Evolutionary conservation across 2,888 invertebrate species (phyloP).

Genomic region (Cremastinae sp.): DNA sequence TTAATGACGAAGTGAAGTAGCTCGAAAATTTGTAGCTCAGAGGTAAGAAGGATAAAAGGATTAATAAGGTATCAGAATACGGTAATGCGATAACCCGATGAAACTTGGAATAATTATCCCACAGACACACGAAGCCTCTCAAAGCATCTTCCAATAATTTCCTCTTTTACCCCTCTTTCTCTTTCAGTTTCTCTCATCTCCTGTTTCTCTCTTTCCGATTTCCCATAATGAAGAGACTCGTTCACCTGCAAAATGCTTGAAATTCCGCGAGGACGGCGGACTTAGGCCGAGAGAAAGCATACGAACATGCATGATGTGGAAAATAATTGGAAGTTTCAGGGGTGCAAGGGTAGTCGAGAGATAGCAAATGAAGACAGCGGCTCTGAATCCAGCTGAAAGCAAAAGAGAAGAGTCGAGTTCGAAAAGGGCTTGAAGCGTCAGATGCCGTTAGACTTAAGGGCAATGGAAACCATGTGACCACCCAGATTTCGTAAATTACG

Average conservation of each 20-base stretch:
- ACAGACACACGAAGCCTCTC: constrained; percentile 43
- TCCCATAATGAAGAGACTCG: constrained; percentile 59
- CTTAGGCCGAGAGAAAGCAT: constrained; percentile 6
- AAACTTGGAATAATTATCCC: constrained; percentile 62
- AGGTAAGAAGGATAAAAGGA: constrained; percentile 12
- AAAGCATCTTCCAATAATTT: constrained; percentile 28
- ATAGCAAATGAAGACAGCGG: constrained; percentile 36
- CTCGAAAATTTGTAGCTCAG: constrained; percentile 27
- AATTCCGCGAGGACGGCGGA: constrained; percentile 8
- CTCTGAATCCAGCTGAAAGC: constrained; percentile 7
- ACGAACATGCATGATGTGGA: constrained; percentile 59
- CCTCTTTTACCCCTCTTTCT: background rate
- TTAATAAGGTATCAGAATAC: constrained; percentile 58
- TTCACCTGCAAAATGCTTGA: constrained; percentile 47
- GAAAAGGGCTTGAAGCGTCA: constrained; percentile 47
- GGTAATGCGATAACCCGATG: constrained; percentile 56
- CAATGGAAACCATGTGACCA: no score
- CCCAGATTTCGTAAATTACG: no score
- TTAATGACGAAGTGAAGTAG: constrained; percentile 40
- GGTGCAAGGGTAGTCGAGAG: constrained; percentile 27
- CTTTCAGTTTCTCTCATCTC: no score
- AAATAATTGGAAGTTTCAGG: constrained; percentile 61
- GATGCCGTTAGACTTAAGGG: constrained; percentile 50
- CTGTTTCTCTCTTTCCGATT: background rate
- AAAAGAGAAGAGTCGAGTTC: constrained; percentile 28